Base-by-base conservation (phyloP, 2,888 invertebrate genomes). In the Megamerina dolium region DNA sequence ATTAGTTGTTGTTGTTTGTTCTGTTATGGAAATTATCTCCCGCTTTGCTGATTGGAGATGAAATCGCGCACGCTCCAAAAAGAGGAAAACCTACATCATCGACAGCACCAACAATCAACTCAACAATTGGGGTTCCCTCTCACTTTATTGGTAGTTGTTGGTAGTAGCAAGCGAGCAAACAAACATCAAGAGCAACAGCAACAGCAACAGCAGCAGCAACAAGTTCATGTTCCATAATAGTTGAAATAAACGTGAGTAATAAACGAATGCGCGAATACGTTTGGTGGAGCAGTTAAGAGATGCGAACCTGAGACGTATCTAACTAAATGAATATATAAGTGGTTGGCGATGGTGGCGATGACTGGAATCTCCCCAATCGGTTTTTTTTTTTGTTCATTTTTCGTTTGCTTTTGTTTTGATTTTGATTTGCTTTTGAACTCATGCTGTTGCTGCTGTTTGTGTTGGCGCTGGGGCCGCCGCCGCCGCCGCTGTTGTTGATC, bases 91-190 rank as follows among this genome's bases (percentile, higher is more conserved):
- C 30, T 36, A 30, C 34, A 38, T 23, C 29, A 38, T 36, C 17
- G 35, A 45, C 46, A 42, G 34, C 39, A 46, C 41, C 19, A 29
- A 36, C 10, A 36, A 16, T 13, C 26, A 36, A 9, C 16, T 14
- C 31, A 29, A 21, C 37, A 31, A 36, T 23, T 48, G 53, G 53
- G 51, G 47, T 51, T 53, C 51, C 51, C 51, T 51, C 49, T 44
- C 43, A 34, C 41, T 46, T 37, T n/a, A n/a, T n/a, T n/a, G n/a
- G n/a, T n/a, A n/a, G n/a, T n/a, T n/a, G n/a, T n/a, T n/a, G n/a
- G n/a, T n/a, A n/a, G n/a, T n/a, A n/a, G n/a, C n/a, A n/a, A n/a
- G n/a, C n/a, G n/a, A n/a, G n/a, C n/a, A n/a, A n/a, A n/a, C n/a
- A n/a, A n/a, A n/a, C n/a, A n/a, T 17, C 8, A 19, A 13, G 16